Conservation (phyloP, 1,140 invertebrate genomes). For the Micrasema longulum region DNA sequence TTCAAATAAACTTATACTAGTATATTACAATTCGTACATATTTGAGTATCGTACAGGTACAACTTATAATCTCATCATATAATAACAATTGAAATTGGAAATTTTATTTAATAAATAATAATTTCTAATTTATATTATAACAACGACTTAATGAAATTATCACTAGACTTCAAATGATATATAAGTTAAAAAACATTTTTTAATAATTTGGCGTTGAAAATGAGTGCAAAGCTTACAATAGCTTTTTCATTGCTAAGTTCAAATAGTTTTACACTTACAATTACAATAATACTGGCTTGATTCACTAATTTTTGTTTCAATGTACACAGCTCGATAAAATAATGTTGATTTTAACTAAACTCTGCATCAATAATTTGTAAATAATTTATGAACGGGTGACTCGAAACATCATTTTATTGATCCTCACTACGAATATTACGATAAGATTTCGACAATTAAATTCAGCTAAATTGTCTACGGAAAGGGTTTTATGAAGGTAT, state of each 20-base stretch:
- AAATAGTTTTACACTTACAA: not conserved
- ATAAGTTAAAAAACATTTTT: not conserved
- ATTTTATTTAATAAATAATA: not conserved
- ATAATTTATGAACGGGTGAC: not conserved
- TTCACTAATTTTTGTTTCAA: constrained; percentile 1
- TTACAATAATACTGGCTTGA: constrained; percentile 18
- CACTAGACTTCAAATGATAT: not conserved
- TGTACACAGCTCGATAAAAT: constrained; percentile 7
- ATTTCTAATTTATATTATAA: not conserved
- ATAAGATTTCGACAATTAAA: not conserved
- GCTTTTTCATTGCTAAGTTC: not conserved
- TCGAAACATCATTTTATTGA: not conserved
- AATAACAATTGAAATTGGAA: not conserved
- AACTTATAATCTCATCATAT: not conserved
- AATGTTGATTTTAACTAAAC: constrained; percentile 2
- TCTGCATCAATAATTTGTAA: not conserved
- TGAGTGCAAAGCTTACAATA: not conserved
- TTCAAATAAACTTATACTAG: not conserved
- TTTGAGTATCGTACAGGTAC: constrained; percentile 4
- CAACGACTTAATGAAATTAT: not conserved
- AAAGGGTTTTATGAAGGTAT: not conserved
- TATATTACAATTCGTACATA: not conserved
- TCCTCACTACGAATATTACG: not conserved
- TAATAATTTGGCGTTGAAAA: not conserved
- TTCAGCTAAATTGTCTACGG: not conserved